Evolutionary conservation across 2,113 vertebrate genomes (phyloP).

Genomic region (Macrotus californicus): DNA sequence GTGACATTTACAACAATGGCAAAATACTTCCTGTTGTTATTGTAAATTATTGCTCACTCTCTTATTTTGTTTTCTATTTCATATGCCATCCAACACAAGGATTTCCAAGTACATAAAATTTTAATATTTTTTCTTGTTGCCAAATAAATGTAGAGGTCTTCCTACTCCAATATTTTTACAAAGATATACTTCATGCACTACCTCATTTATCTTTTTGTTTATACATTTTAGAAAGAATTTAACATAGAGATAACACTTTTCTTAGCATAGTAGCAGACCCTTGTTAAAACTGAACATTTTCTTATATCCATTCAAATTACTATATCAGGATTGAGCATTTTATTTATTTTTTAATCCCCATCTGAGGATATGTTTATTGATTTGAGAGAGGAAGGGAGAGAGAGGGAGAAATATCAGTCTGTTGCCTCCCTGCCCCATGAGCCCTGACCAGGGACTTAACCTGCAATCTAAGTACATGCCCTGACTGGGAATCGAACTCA

Average conservation of each 20-base stretch:
- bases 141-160: neutral
- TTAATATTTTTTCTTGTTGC: neutral
- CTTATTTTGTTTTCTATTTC: neutral
- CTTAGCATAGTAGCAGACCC: neutral
- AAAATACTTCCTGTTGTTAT: neutral
- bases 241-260: neutral
- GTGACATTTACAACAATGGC: neutral
- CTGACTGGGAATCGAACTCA: too few relatives aligned
- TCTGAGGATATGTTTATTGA: too few relatives aligned
- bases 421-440: too few relatives aligned
- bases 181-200: neutral
- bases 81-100: neutral
- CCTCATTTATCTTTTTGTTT: neutral
- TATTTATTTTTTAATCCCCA: too few relatives aligned
- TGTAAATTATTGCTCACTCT: neutral
- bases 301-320: neutral
- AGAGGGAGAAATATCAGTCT: too few relatives aligned
- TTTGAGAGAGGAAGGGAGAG: too few relatives aligned
- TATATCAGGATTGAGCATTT: neutral
- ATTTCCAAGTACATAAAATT: neutral
- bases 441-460: too few relatives aligned
- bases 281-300: neutral
- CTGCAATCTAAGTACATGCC: too few relatives aligned
- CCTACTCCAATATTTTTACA: neutral
- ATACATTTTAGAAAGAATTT: neutral